Evolutionary conservation across 1,140 invertebrate species (phyloP).

Genomic region (Samia ricini): DNA sequence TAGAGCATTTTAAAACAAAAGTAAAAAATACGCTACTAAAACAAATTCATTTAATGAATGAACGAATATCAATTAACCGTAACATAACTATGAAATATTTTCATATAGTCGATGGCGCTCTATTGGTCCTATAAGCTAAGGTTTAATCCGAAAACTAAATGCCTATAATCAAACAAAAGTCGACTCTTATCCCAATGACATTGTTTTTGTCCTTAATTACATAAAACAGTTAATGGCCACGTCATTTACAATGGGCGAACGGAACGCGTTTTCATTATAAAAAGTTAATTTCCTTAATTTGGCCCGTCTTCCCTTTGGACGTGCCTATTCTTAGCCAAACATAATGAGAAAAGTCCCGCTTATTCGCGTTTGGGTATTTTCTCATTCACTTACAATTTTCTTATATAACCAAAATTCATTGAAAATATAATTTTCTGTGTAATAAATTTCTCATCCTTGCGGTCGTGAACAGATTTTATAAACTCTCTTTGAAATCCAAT

Average conservation of each 20-base stretch:
- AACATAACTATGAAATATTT: too few species aligned
- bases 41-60: too few species aligned
- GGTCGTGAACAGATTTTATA: background rate
- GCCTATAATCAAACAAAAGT: background rate
- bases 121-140: too few species aligned
- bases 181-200: too few species aligned
- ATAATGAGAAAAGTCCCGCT: conserved; percentile 48
- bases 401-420: conserved; percentile 7
- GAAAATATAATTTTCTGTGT: conserved; percentile 14
- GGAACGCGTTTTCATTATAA: conserved; percentile 48
- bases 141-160: background rate
- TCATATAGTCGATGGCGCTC: too few species aligned
- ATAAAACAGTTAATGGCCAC: conserved; percentile 60
- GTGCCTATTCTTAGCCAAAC: conserved; percentile 44
- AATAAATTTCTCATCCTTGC: conserved; percentile 4
- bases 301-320: conserved; percentile 50
- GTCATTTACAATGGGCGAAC: conserved; percentile 58
- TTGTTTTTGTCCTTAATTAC: conserved; percentile 52
- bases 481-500: background rate
- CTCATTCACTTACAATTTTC: conserved; percentile 30
- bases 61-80: too few species aligned
- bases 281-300: conserved; percentile 71
- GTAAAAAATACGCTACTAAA: too few species aligned
- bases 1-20: too few species aligned
- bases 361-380: conserved; percentile 43